Conservation (phyloP, 1,140 invertebrate genomes). For the Archegozetes longisetosus region DNA sequence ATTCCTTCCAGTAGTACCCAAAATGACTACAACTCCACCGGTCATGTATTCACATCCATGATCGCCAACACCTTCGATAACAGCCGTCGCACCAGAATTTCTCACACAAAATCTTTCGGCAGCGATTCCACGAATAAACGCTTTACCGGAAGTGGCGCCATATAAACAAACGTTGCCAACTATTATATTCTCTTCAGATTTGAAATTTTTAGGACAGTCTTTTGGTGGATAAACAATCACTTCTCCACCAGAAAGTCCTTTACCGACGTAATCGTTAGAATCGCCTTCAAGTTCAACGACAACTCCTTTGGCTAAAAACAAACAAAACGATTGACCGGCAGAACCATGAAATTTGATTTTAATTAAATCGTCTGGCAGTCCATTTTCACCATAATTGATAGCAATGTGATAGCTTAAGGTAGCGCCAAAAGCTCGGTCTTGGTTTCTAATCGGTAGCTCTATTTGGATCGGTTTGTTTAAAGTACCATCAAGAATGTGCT, state of each 20-base stretch:
- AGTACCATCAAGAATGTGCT: constrained; percentile 53
- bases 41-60: constrained; percentile 99
- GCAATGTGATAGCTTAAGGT: constrained; percentile 90
- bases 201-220: constrained; percentile 49
- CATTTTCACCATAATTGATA: constrained; percentile 69
- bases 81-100: constrained; percentile 86
- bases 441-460: constrained; percentile 69
- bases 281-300: constrained; percentile 85
- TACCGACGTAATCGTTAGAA: constrained; percentile 96
- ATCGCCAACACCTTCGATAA: constrained; percentile 79
- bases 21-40: constrained; percentile 71
- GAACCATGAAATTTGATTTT: constrained; percentile 74
- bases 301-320: constrained; percentile 84
- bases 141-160: constrained; percentile 82
- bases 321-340: constrained; percentile 98
- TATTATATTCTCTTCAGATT: constrained; percentile 87
- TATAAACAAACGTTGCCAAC: constrained; percentile 97
- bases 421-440: constrained; percentile 76
- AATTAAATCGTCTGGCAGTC: constrained; percentile 59
- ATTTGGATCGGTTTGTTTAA: constrained; percentile 43
- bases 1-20: constrained; percentile 87
- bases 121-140: constrained; percentile 89
- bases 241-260: constrained; percentile 84
- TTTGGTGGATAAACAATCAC: constrained; percentile 87
- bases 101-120: constrained; percentile 95